Conservation (phyloP, 2,113 vertebrate species). For the Antennarius striatus region DNA sequence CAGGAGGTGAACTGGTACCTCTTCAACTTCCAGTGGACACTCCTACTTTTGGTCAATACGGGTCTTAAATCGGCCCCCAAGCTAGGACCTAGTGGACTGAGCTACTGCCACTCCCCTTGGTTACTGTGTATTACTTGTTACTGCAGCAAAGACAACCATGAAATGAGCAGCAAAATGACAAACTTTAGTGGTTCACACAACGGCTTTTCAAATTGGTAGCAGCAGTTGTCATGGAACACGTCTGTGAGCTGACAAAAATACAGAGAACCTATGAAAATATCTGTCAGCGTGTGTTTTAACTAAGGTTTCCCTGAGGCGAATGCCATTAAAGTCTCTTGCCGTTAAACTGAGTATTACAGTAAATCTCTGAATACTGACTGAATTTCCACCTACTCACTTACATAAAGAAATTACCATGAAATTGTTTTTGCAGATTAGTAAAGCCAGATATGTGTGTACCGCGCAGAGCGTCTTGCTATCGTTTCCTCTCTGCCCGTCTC, state of each 20-base stretch:
- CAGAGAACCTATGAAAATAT: conserved; percentile 5
- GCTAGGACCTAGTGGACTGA: too few relatives aligned
- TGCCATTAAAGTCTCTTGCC: conserved; percentile 16
- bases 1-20: too few relatives aligned
- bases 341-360: conserved; percentile 17
- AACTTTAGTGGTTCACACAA: background rate
- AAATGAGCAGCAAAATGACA: too few relatives aligned
- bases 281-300: conserved; percentile 12
- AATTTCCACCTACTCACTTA: conserved; percentile 29
- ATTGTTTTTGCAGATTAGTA: conserved; percentile 9
- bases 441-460: conserved; percentile 22
- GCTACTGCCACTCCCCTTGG: too few relatives aligned
- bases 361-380: conserved; percentile 31
- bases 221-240: background rate
- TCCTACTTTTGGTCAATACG: too few relatives aligned
- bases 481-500: background rate
- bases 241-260: conserved; percentile 2
- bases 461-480: conserved; percentile 14
- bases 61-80: too few relatives aligned
- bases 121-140: too few relatives aligned
- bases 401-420: conserved; percentile 10
- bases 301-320: conserved; percentile 6
- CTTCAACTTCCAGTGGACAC: too few relatives aligned
- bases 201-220: background rate
- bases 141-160: too few relatives aligned